Percentiles rank a stretch among this genome's conserved stretches.
Conservation (phyloP, 2,888 invertebrate species). For the Polyploca ridens region DNA sequence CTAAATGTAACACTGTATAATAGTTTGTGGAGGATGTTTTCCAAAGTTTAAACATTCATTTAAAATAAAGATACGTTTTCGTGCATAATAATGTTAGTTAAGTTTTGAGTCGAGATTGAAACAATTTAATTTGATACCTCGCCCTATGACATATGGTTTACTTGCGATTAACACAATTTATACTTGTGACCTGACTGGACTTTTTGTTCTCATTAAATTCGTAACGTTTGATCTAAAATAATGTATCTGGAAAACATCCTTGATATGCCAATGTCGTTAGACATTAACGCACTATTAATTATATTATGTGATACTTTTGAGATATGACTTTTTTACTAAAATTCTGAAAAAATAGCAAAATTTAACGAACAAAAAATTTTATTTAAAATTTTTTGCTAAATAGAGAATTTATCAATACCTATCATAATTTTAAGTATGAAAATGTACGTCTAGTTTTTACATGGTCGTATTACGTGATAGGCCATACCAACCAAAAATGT, state of each 20-base stretch:
- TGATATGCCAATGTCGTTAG: constrained; percentile 32
- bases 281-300: constrained; percentile 48
- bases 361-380: neutral
- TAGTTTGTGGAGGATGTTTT: constrained; percentile 52
- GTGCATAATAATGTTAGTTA: too few relatives aligned
- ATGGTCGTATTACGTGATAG: neutral
- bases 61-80: too few relatives aligned
- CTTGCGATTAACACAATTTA: too few relatives aligned
- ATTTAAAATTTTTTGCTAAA: neutral
- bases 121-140: too few relatives aligned
- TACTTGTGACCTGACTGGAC: too few relatives aligned
- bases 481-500: neutral
- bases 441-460: too few relatives aligned
- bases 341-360: too few relatives aligned
- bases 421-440: too few relatives aligned
- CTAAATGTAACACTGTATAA: constrained; percentile 41
- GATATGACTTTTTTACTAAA: constrained; percentile 49
- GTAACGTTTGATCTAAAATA: constrained; percentile 8
- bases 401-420: neutral
- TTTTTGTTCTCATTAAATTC: too few relatives aligned
- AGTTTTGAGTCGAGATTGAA: too few relatives aligned
- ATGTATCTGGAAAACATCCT: constrained; percentile 51
- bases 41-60: constrained; percentile 23
- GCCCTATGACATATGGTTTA: too few relatives aligned
- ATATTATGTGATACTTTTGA: constrained; percentile 61